Evolutionary conservation across 2,888 invertebrate genomes (phyloP).

Genomic region (Cactoblastis cactorum): DNA sequence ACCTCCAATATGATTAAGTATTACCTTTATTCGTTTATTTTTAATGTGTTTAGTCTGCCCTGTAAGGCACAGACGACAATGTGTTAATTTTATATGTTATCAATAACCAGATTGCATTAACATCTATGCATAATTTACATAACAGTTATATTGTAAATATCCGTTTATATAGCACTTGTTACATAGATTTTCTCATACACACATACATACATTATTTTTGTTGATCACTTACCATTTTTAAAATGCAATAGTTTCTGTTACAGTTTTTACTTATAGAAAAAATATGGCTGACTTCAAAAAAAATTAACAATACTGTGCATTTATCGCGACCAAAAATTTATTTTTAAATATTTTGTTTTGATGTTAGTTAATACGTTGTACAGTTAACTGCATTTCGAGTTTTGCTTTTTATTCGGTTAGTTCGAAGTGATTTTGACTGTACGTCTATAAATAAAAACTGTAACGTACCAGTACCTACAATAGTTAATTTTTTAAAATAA

Average conservation of each 20-base stretch:
- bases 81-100: constrained; percentile 16
- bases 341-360: not conserved
- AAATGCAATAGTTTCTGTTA: constrained; percentile 73
- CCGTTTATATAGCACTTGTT: constrained; percentile 70
- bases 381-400: too few relatives aligned
- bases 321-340: constrained; percentile 6
- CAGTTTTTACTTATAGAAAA: constrained; percentile 21
- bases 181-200: constrained; percentile 74
- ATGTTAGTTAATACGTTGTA: constrained; percentile 8
- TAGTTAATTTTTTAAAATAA: constrained; percentile 67
- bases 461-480: constrained; percentile 58
- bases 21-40: constrained; percentile 69
- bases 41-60: constrained; percentile 24
- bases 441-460: constrained; percentile 21
- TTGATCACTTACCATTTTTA: constrained; percentile 72
- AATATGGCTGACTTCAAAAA: not conserved
- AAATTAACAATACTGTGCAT: constrained; percentile 16
- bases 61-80: constrained; percentile 1
- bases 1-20: constrained; percentile 74
- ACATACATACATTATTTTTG: constrained; percentile 62
- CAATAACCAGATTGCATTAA: constrained; percentile 12
- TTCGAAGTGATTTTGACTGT: too few relatives aligned
- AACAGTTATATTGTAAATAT: constrained; percentile 64
- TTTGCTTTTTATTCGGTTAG: too few relatives aligned
- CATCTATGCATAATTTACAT: constrained; percentile 10